Evolutionary conservation across 2,797 vertebrate genomes (phyloP), one percentile per base, ranked within the genome.

Genomic region (Karalla daura): DNA sequence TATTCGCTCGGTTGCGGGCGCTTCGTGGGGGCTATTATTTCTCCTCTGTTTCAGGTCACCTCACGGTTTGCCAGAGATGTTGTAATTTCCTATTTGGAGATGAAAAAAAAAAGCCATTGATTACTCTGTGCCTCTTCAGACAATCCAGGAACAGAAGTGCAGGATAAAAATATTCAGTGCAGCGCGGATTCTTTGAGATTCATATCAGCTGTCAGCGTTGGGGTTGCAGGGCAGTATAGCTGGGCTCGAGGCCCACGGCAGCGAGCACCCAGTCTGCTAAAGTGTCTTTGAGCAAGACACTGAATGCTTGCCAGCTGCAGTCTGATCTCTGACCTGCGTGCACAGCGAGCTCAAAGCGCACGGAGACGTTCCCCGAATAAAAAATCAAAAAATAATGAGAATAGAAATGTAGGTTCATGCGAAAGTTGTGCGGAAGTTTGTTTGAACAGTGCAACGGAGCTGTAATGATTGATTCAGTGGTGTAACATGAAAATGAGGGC

Each of bases 201-300:
- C 61, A 45, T 53, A 62, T 78, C 78, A 62, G 3, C 58, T 77
- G 64, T 81, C 73, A 63, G 76, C 28, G 62, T 39, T 17, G 46
- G 63, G 63, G 72, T 80, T 76, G 78, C 55, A 78, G 71, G 73
- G 59, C 62, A 73, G 62, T 15, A 10, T 39, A 44, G 64, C 75
- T 67, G 71, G 55, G 77, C 79, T 84, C 36, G 12, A 67, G 63
- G 70, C 77, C 73, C 71, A 55, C 44, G 41, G 53, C 5, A 60
- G 70, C 54, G 27, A 63, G 45, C 41, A 59, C 49, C 58, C 53
- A 49, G 55, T 63, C 63, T 78, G 52, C 70, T 75, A 28, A 70
- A 85, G 81, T 84, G 82, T 83, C 83, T 87, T 80, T 87, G 72
- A 80, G 81, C 78, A 82, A 82, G 69, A 85, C 80, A 78, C 68